phyloP scores from a whole-genome alignment of 2,797 vertebrate genomes.

The Phalanger gymnotis region DNA sequence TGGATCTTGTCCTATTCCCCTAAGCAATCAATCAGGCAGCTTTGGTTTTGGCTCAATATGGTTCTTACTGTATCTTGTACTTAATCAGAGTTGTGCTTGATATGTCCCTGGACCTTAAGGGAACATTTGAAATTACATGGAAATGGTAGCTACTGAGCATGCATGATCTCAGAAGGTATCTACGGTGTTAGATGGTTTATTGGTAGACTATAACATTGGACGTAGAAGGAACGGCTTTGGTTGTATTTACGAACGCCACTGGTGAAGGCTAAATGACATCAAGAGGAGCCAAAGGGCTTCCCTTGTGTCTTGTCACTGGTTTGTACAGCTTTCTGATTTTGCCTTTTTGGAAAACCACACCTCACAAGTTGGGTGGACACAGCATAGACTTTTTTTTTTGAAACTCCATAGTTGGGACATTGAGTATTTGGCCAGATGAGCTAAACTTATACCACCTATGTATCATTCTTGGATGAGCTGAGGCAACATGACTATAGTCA shows the following conservation, averaged over 20 bases:
- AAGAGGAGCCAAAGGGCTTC: background rate
- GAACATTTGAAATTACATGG: conserved; percentile 13
- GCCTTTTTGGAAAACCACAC: background rate
- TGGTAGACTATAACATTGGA: background rate
- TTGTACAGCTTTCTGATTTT: background rate
- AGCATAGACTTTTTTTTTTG: background rate
- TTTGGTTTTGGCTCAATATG: background rate
- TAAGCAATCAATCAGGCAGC: background rate
- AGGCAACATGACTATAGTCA: background rate
- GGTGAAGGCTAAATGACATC: conserved; percentile 4
- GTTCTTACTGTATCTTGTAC: background rate
- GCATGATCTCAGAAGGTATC: background rate
- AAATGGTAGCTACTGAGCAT: background rate
- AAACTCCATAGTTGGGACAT: background rate
- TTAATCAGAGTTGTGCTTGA: background rate
- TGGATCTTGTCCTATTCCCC: background rate
- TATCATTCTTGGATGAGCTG: background rate
- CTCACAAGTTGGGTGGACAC: background rate
- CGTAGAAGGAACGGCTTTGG: conserved; percentile 15
- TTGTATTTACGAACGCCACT: background rate
- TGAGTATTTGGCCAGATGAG: background rate
- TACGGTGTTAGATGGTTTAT: background rate
- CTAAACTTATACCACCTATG: background rate
- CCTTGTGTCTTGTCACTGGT: background rate
- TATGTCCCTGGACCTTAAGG: conserved; percentile 7